phyloP scores from a whole-genome alignment of 2,113 vertebrate species.

The Bungarus multicinctus region DNA sequence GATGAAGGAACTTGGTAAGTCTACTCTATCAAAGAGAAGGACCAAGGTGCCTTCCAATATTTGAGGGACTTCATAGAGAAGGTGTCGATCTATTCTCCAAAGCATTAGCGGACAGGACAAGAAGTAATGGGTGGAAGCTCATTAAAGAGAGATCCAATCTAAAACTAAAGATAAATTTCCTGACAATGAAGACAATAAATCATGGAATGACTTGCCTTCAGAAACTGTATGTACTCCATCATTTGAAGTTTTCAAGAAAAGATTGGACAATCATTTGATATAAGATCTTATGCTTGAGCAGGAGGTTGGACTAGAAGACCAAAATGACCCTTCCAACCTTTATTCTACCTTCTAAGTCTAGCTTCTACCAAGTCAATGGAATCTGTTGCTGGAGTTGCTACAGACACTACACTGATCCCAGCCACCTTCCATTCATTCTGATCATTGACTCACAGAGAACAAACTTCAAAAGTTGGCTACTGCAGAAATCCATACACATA shows the following conservation, averaged over 20 bases:
- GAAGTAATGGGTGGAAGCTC: not conserved
- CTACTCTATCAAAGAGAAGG: not conserved
- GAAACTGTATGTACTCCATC: not conserved
- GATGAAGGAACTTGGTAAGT: not conserved
- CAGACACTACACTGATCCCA: not conserved
- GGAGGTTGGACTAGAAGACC: not conserved
- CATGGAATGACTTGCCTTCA: not conserved
- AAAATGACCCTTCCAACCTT: not conserved
- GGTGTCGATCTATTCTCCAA: not conserved
- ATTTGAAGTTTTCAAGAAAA: not conserved
- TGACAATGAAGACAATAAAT: not conserved
- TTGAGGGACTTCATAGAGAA: not conserved
- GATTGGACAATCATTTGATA: not conserved
- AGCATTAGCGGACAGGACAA: not conserved
- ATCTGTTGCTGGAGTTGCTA: not conserved
- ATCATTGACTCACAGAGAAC: not conserved
- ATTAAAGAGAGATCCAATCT: not conserved
- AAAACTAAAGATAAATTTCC: not conserved
- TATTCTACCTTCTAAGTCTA: not conserved
- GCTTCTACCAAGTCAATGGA: constrained; percentile 3
- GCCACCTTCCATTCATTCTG: not conserved
- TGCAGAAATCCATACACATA: not conserved
- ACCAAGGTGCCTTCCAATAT: not conserved
- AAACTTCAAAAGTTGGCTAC: not conserved
- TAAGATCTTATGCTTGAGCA: not conserved